phyloP scores from a whole-genome alignment of 2,113 vertebrate genomes.

The Esox niger region DNA sequence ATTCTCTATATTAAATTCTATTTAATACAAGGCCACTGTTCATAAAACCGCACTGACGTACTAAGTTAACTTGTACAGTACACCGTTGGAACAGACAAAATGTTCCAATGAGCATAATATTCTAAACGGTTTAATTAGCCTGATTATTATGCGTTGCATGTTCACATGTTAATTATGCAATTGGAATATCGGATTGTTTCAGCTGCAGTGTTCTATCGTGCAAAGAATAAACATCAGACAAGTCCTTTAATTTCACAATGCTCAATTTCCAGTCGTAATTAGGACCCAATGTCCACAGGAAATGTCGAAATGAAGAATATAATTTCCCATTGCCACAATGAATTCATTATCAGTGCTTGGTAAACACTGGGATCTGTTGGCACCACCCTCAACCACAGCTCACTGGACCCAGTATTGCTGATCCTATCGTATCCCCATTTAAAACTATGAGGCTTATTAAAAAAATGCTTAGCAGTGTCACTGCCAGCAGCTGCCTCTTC shows the following conservation, averaged over 20 bases:
- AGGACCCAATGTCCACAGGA: constrained; percentile 64
- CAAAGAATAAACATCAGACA: constrained; percentile 50
- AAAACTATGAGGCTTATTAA: constrained; percentile 54
- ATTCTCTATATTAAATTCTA: too few species aligned
- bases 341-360: constrained; percentile 58
- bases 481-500: constrained; percentile 44
- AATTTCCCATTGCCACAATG: constrained; percentile 60
- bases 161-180: constrained; percentile 25
- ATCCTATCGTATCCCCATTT: constrained; percentile 49
- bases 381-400: constrained; percentile 24
- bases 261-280: constrained; percentile 67
- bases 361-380: constrained; percentile 57
- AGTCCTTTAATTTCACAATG: constrained; percentile 53
- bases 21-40: too few species aligned
- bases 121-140: constrained; percentile 15
- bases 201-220: constrained; percentile 26
- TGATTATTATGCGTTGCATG: constrained; percentile 13
- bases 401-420: constrained; percentile 31
- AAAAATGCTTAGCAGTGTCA: constrained; percentile 49
- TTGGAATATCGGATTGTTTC: constrained; percentile 17
- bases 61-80: background rate
- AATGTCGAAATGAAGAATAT: constrained; percentile 57
- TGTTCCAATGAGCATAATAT: constrained; percentile 13
- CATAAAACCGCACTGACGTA: too few species aligned
- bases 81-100: background rate